These are phyloP conservation scores for Junonia oenone DNA, from an alignment of 2,888 invertebrate genomes.

Conservation along the genomic window DNA sequence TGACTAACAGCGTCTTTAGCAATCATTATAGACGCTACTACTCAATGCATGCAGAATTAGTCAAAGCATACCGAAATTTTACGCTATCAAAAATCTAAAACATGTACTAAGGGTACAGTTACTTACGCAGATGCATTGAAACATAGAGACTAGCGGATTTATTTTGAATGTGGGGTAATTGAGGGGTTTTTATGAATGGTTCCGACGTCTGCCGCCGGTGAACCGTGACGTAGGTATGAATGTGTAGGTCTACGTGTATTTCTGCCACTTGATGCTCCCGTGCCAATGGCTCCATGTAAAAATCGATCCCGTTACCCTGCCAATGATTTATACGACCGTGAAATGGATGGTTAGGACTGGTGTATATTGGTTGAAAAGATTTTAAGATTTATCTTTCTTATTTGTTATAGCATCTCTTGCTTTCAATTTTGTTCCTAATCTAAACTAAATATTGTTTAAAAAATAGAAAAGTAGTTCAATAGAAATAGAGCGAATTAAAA, in stretches of 20 bases:
- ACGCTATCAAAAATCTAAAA: too few species aligned
- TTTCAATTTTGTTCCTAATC: too few species aligned
- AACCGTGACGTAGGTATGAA: constrained; percentile 42
- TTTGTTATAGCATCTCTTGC: too few species aligned
- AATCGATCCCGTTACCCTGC: constrained; percentile 63
- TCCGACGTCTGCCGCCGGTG: constrained; percentile 29
- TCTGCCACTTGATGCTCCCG: constrained; percentile 62
- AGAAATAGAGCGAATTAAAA: too few species aligned
- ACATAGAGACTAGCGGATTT: constrained; percentile 18
- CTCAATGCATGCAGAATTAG: too few species aligned
- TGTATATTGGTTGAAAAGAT: neutral
- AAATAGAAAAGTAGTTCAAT: too few species aligned
- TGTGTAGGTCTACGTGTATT: constrained; percentile 68
- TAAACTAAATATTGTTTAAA: too few species aligned
- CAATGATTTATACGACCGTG: constrained; percentile 62
- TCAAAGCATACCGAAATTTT: too few species aligned
- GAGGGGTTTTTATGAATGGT: constrained; percentile 43
- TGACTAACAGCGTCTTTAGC: too few species aligned
- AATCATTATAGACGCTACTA: too few species aligned
- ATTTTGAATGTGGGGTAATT: neutral
- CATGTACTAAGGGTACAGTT: too few species aligned
- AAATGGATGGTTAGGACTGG: constrained; percentile 50
- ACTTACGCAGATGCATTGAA: constrained; percentile 33
- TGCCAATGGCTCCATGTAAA: constrained; percentile 66
- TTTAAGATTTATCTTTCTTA: too few species aligned